Evolutionary conservation across 1,140 invertebrate species (phyloP).

Genomic region (Prorops nasuta): DNA sequence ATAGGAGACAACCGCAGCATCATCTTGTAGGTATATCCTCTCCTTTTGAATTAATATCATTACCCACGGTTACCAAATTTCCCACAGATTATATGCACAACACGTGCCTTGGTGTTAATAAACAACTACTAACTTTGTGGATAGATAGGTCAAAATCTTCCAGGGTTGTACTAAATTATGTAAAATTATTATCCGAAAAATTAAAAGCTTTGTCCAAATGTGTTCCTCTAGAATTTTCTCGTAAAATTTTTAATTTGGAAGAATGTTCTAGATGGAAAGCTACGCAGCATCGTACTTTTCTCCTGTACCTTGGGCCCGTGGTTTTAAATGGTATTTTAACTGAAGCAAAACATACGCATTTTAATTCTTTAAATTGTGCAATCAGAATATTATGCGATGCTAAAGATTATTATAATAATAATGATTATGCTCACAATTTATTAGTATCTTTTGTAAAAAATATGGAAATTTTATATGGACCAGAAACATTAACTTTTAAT

Average conservation of each 20-base stretch:
- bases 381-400: slow-evolving; percentile 17
- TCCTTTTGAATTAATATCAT: slow-evolving; percentile 4
- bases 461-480: no score
- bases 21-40: slow-evolving; percentile 13
- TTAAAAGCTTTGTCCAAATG: not conserved
- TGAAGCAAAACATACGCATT: not conserved
- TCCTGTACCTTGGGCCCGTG: slow-evolving; percentile 7
- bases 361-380: no score
- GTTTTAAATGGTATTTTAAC: slow-evolving; percentile 10
- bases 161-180: not conserved
- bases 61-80: slow-evolving; percentile 21
- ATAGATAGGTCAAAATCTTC: not conserved
- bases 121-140: slow-evolving; percentile 15
- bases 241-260: slow-evolving; percentile 4
- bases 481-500: no score
- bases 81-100: slow-evolving; percentile 27
- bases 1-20: slow-evolving; percentile 9
- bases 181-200: not conserved
- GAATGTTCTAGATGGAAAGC: slow-evolving; percentile 10
- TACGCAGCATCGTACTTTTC: slow-evolving; percentile 9
- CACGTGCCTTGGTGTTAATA: no score
- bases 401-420: no score
- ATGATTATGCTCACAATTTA: not conserved
- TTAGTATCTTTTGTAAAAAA: slow-evolving; percentile 6
- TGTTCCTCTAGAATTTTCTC: slow-evolving; percentile 12